These are phyloP conservation scores for Sarotherodon lohbergeri DNA, from an alignment of 2,113 vertebrate genomes.

Conservation along the genomic window DNA sequence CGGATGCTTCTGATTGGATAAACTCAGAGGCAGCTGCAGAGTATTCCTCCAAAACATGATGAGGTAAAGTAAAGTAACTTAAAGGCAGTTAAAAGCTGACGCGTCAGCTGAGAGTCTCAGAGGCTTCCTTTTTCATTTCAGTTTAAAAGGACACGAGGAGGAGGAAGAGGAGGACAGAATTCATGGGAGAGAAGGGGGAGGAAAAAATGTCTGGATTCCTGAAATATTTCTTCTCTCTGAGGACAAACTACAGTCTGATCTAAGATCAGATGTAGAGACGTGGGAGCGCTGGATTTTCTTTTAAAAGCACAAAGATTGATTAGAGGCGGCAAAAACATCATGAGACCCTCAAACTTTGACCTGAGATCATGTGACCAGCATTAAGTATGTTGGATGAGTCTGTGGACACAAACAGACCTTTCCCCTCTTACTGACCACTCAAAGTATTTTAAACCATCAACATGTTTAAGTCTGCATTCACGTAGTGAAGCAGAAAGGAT, in stretches of 20 bases:
- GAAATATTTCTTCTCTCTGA: background rate
- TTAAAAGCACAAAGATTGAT: background rate
- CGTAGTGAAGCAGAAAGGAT: background rate
- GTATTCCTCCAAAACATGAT: background rate
- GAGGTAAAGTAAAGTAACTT: background rate
- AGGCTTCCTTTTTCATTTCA: background rate
- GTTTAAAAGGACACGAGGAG: background rate
- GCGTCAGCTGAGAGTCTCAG: background rate
- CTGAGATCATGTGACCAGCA: background rate
- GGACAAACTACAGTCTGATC: background rate
- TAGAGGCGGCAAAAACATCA: background rate
- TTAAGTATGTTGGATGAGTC: background rate
- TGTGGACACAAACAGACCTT: background rate
- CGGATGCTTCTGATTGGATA: background rate
- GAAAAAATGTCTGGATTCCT: background rate
- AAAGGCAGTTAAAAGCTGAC: background rate
- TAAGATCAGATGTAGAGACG: background rate
- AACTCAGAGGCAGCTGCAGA: background rate
- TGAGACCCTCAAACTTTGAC: background rate
- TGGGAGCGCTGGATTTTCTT: background rate
- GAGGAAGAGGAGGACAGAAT: background rate
- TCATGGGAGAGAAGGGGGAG: background rate
- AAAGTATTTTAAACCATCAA: background rate
- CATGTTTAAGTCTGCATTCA: background rate
- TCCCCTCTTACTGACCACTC: background rate